Conservation (phyloP, 2,113 vertebrate genomes). For the Chloropsis cyanopogon region DNA sequence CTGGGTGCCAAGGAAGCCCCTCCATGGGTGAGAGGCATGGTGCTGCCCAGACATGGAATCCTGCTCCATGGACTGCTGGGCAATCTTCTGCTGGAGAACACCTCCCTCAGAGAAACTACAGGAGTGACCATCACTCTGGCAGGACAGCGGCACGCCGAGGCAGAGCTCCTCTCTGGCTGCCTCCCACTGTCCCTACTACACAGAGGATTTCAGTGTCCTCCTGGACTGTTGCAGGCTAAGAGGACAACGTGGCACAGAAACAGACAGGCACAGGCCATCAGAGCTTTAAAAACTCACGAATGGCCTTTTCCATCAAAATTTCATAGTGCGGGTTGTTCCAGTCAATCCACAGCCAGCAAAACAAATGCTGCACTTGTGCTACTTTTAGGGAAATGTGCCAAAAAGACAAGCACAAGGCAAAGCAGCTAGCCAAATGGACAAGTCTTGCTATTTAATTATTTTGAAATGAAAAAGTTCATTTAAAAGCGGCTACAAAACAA, state of each 20-base stretch:
- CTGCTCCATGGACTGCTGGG: not conserved
- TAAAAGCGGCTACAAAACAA: slow-evolving; percentile 39
- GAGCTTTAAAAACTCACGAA: not conserved
- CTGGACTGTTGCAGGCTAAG: not conserved
- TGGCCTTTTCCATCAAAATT: not conserved
- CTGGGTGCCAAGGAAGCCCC: not conserved
- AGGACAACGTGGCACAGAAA: not conserved
- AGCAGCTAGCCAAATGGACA: slow-evolving; percentile 27
- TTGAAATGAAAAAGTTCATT: slow-evolving; percentile 6
- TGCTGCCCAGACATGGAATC: not conserved
- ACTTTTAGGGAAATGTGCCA: not conserved
- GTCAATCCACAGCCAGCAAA: not conserved
- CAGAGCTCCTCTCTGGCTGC: not conserved
- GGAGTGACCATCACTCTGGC: not conserved
- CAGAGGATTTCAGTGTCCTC: not conserved
- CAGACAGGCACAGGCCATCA: not conserved
- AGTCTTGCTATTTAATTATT: slow-evolving; percentile 54
- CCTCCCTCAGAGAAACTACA: not conserved
- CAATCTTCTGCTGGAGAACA: not conserved
- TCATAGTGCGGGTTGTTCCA: not conserved
- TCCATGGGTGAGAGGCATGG: accelerated
- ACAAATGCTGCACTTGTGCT: slow-evolving; percentile 33
- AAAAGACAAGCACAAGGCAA: slow-evolving; percentile 37
- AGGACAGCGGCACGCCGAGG: not conserved
- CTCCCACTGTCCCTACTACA: not conserved